Evolutionary conservation across 2,888 invertebrate genomes (phyloP).

Genomic region (Geotrupes spiniger): DNA sequence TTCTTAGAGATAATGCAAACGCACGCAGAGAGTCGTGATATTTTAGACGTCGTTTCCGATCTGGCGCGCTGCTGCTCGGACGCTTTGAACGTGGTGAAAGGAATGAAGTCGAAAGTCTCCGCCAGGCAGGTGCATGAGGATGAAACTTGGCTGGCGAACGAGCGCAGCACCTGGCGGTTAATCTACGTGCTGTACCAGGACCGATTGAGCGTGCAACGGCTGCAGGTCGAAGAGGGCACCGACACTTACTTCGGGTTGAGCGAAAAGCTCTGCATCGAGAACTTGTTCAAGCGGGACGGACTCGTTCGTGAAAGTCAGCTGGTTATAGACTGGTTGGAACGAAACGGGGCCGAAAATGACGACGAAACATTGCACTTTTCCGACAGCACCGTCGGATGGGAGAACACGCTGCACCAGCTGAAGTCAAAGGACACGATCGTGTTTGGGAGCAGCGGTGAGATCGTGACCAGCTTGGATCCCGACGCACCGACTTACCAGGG

Average conservation of each 20-base stretch:
- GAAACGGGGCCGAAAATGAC: constrained; percentile 63
- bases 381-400: constrained; percentile 84
- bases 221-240: constrained; percentile 36
- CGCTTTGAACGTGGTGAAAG: constrained; percentile 42
- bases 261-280: constrained; percentile 59
- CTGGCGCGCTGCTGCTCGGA: constrained; percentile 47
- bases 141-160: constrained; percentile 67
- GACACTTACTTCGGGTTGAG: constrained; percentile 50
- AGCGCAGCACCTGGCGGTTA: constrained; percentile 87
- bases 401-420: constrained; percentile 82
- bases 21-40: constrained; percentile 40
- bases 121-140: constrained; percentile 35
- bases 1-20: constrained; percentile 47
- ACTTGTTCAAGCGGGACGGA: constrained; percentile 58
- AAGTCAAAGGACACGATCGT: constrained; percentile 56
- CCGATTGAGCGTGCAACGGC: constrained; percentile 55
- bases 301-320: constrained; percentile 70
- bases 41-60: constrained; percentile 44
- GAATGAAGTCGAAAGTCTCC: constrained; percentile 44
- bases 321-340: constrained; percentile 91
- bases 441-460: constrained; percentile 57
- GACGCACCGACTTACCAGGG: constrained; percentile 83
- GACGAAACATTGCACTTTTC: constrained; percentile 68
- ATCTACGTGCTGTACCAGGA: constrained; percentile 80
- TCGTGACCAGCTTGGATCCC: constrained; percentile 77